Conservation (phyloP, 1,140 invertebrate species). For the Drosophila lini region DNA sequence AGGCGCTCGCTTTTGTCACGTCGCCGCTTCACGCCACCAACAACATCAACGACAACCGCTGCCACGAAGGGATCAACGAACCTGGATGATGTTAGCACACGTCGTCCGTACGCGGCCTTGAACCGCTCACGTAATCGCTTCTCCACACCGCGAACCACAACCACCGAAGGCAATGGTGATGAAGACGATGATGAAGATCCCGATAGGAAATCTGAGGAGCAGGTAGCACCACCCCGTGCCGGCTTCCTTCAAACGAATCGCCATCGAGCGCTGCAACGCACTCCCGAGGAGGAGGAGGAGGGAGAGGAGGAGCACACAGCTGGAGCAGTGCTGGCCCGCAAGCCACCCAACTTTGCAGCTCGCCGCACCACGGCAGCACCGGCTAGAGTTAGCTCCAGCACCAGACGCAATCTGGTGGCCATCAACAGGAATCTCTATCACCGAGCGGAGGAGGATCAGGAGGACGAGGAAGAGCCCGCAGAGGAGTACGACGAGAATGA, state of each 20-base stretch:
- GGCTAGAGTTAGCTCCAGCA: conserved; percentile 39
- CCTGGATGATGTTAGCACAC: conserved; percentile 39
- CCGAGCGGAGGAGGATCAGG: conserved; percentile 22
- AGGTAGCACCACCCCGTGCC: conserved; percentile 20
- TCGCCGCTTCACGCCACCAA: conserved; percentile 33
- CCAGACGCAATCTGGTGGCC: conserved; percentile 51
- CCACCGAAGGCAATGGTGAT: conserved; percentile 12
- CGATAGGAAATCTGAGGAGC: conserved; percentile 15
- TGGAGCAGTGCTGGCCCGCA: conserved; percentile 5
- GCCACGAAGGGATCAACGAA: conserved; percentile 20
- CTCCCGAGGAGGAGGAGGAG: conserved; percentile 9
- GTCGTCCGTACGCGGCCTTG: conserved; percentile 53
- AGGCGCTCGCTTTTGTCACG: conserved; percentile 29
- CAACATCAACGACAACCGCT: conserved; percentile 11
- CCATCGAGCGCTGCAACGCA: conserved; percentile 44
- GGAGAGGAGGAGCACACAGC: background rate
- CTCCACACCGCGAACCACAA: conserved; percentile 29
- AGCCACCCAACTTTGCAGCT: conserved; percentile 2
- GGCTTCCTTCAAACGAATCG: conserved; percentile 66
- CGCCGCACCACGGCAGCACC: conserved; percentile 48
- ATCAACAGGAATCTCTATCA: conserved; percentile 67
- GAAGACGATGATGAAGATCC: conserved; percentile 9
- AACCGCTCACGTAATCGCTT: conserved; percentile 59
- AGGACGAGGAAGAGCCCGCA: conserved; percentile 9
- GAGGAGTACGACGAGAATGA: conserved; percentile 36